A percentile compares a stretch with the other conserved stretches of the same genome.
Evolutionary conservation across 2,113 vertebrate species (phyloP).

Genomic region (Plectropomus leopardus): DNA sequence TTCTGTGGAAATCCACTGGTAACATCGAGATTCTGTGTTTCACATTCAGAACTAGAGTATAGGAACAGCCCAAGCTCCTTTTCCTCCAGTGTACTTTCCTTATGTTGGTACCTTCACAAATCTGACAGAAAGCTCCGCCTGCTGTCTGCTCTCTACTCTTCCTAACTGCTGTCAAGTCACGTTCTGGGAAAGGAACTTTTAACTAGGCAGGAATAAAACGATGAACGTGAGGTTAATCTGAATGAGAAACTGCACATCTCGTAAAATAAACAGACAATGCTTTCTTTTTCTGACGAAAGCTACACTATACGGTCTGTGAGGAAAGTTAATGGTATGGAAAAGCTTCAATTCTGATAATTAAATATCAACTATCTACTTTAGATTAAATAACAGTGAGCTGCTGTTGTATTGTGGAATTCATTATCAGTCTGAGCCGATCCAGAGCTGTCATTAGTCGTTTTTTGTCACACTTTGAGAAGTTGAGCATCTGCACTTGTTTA

Average conservation of each 20-base stretch:
- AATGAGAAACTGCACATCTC: neutral
- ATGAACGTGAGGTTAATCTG: neutral
- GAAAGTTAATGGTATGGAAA: neutral
- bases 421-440: neutral
- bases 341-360: neutral
- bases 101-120: neutral
- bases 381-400: neutral
- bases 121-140: neutral
- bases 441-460: neutral
- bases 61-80: neutral
- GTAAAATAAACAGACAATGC: neutral
- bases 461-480: neutral
- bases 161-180: neutral
- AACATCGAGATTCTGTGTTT: neutral
- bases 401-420: neutral
- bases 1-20: neutral
- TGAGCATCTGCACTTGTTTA: neutral
- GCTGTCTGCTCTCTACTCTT: neutral
- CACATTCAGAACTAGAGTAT: neutral
- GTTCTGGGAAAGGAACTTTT: neutral
- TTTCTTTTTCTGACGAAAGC: neutral
- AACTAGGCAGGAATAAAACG: neutral
- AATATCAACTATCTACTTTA: neutral
- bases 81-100: neutral
- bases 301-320: neutral